Evolutionary conservation across 2,797 vertebrate genomes (phyloP).

Genomic region (Gymnoscopelus braueri): DNA sequence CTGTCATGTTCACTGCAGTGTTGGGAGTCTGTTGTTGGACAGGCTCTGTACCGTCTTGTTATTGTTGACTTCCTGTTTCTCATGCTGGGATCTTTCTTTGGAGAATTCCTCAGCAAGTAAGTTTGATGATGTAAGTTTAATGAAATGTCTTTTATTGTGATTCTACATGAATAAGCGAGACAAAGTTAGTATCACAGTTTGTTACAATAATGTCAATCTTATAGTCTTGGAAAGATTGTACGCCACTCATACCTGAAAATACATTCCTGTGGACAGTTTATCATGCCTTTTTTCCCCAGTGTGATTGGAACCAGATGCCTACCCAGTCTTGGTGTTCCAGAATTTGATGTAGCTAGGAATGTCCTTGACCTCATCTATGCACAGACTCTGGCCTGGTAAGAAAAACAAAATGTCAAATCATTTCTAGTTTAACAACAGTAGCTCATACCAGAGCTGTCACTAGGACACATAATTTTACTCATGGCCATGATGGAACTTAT

Average conservation of each 20-base stretch:
- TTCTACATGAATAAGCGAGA: too few species aligned
- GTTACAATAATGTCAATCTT: too few species aligned
- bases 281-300: constrained; percentile 64
- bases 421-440: background rate
- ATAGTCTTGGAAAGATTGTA: too few species aligned
- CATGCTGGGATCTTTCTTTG: constrained; percentile 90
- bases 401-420: constrained; percentile 3
- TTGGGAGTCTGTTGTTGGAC: constrained; percentile 93
- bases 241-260: too few species aligned
- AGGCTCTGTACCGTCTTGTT: constrained; percentile 92
- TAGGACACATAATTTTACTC: background rate
- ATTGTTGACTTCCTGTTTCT: constrained; percentile 93
- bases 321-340: constrained; percentile 82
- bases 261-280: too few species aligned
- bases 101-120: constrained; percentile 94
- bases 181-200: too few species aligned
- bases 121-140: constrained; percentile 24
- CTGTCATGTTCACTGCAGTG: constrained; percentile 79
- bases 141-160: constrained; percentile 2
- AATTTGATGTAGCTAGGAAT: constrained; percentile 95
- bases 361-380: constrained; percentile 94
- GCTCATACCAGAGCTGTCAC: background rate
- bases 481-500: background rate
- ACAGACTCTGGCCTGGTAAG: constrained; percentile 94
- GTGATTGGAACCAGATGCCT: constrained; percentile 84